These are phyloP conservation scores for Athripsodes cinereus DNA, from an alignment of 2,888 invertebrate genomes.

Conservation along the genomic window DNA sequence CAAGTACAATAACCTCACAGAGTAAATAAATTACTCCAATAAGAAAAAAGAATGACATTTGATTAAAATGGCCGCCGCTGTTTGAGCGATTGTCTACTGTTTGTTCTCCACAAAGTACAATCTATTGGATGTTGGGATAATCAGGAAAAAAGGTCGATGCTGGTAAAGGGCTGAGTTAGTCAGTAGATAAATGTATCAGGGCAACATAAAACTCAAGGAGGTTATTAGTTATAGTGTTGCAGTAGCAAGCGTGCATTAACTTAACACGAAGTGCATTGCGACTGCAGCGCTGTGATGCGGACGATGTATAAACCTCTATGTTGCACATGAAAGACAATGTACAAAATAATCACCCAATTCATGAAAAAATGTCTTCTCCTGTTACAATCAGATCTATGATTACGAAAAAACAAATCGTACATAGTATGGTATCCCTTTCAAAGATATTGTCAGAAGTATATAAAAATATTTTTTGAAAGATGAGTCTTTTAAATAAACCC, in stretches of 20 bases:
- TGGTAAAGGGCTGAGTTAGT: conserved; percentile 27
- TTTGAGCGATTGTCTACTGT: no score
- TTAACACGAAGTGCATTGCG: conserved; percentile 12
- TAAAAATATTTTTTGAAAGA: no score
- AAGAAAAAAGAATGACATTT: background rate
- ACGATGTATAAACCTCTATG: no score
- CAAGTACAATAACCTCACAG: background rate
- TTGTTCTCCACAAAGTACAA: conserved; percentile 17
- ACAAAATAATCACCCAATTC: no score
- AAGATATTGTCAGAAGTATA: no score
- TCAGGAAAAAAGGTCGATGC: conserved; percentile 17
- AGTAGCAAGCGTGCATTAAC: background rate
- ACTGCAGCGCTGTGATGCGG: conserved; percentile 7
- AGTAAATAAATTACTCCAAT: background rate
- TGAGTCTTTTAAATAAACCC: no score
- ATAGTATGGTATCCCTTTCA: no score
- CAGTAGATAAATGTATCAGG: conserved; percentile 25
- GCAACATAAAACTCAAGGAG: conserved; percentile 15
- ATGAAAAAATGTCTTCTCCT: no score
- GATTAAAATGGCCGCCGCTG: background rate
- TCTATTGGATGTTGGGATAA: conserved; percentile 10
- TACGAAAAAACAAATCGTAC: no score
- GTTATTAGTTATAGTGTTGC: background rate
- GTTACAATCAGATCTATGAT: no score
- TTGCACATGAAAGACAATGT: no score